Base-by-base conservation (phyloP, 1,140 invertebrate species). In the Araneus ventricosus region DNA sequence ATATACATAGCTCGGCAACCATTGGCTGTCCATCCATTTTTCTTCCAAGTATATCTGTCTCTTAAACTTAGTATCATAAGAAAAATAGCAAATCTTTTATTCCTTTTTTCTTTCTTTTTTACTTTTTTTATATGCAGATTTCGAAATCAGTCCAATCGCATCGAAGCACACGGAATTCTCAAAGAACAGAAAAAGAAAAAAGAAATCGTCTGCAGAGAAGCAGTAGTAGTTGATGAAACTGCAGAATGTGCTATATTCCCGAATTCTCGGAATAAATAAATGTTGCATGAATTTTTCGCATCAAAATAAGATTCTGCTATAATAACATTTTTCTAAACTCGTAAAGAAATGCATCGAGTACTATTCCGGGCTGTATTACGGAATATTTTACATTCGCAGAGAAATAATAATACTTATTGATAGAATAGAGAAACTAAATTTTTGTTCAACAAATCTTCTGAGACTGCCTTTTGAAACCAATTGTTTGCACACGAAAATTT, bases 21-120 rank as follows among this genome's bases (percentile, higher is more conserved):
- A 24, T 24, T 45, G 10, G 41, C 45, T 41, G 22, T 45, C 80
- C 39, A 5, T 84, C 7, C 39, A 84, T 84, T 45, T 84, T 84
- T 84, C 39, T 45, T 24, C 22, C 10, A 84, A 84, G 80, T 84
- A 84, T 84, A 84, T 84, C n/a, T 75, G 70, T 75, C 70, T 75
- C 70, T 34, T 20, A 75, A 75, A 75, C 39, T 84, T 45, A 30
- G 39, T 52, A 84, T 52, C 34, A 52, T 84, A 20, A 57, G 45
- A 84, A 84, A 41, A 52, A 84, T 84, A n/a, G 82, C 45, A 27
- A 30, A 57, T 52, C 39, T 84, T 84, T 57, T 82, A 82, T 41
- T 45, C 37, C 20, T 2, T 52, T 41, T 45, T 84, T 41, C 45
- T 84, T 45, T 84, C n/a, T 10, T 82, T 45, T 34, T 84, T 30